Conservation (phyloP, 2,888 invertebrate species). For the Arenicola marina region DNA sequence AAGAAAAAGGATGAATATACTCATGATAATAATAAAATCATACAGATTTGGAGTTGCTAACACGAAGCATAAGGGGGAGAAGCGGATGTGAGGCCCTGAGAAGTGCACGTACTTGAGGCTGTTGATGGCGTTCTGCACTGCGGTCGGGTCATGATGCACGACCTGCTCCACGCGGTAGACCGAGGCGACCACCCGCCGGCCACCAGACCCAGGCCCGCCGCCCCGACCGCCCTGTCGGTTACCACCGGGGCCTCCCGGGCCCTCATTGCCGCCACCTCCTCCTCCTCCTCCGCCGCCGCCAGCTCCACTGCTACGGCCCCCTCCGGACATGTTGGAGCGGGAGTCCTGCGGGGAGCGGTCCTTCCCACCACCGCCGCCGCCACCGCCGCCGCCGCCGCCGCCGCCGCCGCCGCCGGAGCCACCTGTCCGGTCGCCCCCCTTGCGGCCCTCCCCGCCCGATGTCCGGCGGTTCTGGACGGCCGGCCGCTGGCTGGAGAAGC, state of each 20-base stretch:
- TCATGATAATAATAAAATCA: too few relatives aligned
- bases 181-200: conserved; percentile 49
- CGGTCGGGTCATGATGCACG: conserved; percentile 65
- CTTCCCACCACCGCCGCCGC: conserved; percentile 28
- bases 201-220: background rate
- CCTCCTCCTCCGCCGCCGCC: background rate
- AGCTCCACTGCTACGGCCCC: conserved; percentile 28
- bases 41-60: too few relatives aligned
- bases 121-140: conserved; percentile 65
- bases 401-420: background rate
- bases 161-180: conserved; percentile 67
- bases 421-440: background rate
- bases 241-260: background rate
- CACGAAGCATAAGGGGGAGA: too few relatives aligned
- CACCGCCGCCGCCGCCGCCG: background rate
- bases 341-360: conserved; percentile 48
- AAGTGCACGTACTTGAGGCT: too few relatives aligned
- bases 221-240: too few relatives aligned
- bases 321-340: conserved; percentile 44
- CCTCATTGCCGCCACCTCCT: background rate
- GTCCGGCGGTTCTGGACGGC: conserved; percentile 47
- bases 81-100: too few relatives aligned
- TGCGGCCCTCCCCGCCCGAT: background rate
- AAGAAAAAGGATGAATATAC: too few relatives aligned
- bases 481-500: conserved; percentile 60